Evolutionary conservation across 2,888 invertebrate species (phyloP).

Genomic region (Desoria tigrina): DNA sequence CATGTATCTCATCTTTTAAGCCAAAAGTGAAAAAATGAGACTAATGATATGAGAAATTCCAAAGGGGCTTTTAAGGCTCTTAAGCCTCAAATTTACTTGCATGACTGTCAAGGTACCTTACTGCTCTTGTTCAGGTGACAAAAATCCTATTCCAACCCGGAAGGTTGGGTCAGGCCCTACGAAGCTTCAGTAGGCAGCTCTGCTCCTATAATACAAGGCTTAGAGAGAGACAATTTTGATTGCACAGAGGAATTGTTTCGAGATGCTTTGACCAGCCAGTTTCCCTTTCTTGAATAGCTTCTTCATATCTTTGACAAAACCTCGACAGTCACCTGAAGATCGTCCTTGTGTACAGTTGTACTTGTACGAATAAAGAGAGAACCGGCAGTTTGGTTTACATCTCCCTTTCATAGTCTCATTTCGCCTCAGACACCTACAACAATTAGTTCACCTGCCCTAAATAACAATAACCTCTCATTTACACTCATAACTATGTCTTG

Average conservation of each 20-base stretch:
- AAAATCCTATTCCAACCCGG: background rate
- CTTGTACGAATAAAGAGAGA: background rate
- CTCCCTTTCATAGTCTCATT: constrained; percentile 9
- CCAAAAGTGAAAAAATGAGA: no score
- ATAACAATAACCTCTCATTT: background rate
- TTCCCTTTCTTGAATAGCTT: constrained; percentile 17
- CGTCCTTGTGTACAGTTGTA: constrained; percentile 10
- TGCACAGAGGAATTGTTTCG: constrained; percentile 2
- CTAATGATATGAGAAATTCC: no score
- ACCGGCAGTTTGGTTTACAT: constrained; percentile 10
- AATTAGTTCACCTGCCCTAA: background rate
- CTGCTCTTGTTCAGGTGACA: background rate
- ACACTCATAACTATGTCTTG: no score
- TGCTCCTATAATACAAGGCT: no score
- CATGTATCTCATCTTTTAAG: no score
- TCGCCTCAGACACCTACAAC: constrained; percentile 5
- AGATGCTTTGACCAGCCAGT: constrained; percentile 32
- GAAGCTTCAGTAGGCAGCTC: no score
- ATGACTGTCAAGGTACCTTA: constrained; percentile 6
- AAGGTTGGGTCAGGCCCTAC: constrained; percentile 6
- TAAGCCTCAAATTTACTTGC: no score
- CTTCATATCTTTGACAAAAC: constrained; percentile 28
- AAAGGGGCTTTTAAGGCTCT: no score
- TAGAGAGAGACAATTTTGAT: background rate
- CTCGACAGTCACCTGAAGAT: constrained; percentile 30